Conservation (phyloP, 2,797 vertebrate genomes). For the Urophycis tenuis region DNA sequence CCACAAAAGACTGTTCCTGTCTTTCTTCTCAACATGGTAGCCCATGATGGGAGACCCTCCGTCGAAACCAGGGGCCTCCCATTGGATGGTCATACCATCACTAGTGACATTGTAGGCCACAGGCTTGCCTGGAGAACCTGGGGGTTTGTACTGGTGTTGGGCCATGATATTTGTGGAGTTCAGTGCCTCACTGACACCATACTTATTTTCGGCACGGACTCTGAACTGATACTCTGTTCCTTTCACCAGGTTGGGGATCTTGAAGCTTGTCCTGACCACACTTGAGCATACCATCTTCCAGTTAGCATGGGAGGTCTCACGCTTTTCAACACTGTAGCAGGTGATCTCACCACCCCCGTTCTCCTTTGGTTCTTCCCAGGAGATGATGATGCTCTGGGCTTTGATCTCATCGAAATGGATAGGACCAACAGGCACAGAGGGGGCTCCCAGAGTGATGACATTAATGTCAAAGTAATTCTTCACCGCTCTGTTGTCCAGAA, state of each 20-base stretch:
- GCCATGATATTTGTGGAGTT: constrained; percentile 79
- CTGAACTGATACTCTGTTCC: constrained; percentile 90
- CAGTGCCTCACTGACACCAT: constrained; percentile 84
- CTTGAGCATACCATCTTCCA: constrained; percentile 98
- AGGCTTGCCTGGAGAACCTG: constrained; percentile 88
- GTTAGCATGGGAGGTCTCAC: constrained; percentile 88
- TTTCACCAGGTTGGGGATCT: constrained; percentile 90
- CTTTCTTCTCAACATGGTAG: constrained; percentile 96
- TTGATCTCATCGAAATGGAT: constrained; percentile 91
- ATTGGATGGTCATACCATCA: constrained; percentile 92
- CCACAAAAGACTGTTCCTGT: constrained; percentile 97
- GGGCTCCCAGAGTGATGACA: constrained; percentile 84
- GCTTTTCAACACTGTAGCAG: constrained; percentile 93
- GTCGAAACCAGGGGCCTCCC: constrained; percentile 91
- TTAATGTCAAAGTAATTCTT: constrained; percentile 85
- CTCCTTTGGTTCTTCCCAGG: constrained; percentile 90
- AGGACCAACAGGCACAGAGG: constrained; percentile 85
- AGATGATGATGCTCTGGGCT: constrained; percentile 88
- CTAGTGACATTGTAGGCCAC: constrained; percentile 87
- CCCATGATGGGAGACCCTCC: constrained; percentile 91
- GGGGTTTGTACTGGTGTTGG: constrained; percentile 93
- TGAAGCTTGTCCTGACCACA: constrained; percentile 86
- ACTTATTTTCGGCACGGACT: constrained; percentile 94
- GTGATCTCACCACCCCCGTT: constrained; percentile 93
- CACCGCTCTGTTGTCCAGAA: constrained; percentile 83